Conservation (phyloP, 2,113 vertebrate species). For the Anarrhichthys ocellatus region DNA sequence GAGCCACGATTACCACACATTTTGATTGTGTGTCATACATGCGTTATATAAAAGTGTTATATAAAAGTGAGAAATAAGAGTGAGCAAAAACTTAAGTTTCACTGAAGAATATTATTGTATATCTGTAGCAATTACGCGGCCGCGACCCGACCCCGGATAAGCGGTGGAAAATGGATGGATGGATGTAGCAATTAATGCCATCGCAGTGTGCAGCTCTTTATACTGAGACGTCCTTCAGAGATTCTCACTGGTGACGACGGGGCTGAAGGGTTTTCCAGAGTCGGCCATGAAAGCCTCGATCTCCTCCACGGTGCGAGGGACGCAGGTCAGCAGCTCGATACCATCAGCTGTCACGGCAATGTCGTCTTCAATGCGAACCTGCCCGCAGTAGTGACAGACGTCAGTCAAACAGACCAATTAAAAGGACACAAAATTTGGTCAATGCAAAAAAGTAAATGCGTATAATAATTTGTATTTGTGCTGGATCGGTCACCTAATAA, state of each 20-base stretch:
- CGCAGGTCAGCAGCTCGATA: constrained; percentile 92
- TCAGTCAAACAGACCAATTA: not conserved
- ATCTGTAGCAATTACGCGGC: not conserved
- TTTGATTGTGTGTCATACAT: not conserved
- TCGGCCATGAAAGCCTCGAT: constrained; percentile 93
- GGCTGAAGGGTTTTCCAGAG: constrained; percentile 73
- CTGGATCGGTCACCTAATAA: too few species aligned
- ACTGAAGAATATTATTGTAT: not conserved
- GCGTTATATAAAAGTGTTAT: too few species aligned
- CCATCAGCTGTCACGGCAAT: constrained; percentile 88
- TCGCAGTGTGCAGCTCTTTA: not conserved
- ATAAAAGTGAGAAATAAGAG: not conserved
- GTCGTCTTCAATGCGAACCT: constrained; percentile 97
- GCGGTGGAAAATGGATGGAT: too few species aligned
- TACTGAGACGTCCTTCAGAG: constrained; percentile 4
- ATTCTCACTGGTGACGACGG: constrained; percentile 43
- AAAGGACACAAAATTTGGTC: not conserved
- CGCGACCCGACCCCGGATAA: too few species aligned
- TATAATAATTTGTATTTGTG: too few species aligned
- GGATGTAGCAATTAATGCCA: not conserved
- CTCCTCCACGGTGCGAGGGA: constrained; percentile 94
- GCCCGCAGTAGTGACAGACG: constrained; percentile 1
- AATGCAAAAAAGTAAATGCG: not conserved
- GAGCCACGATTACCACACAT: not conserved
- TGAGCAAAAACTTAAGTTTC: not conserved